A percentile compares a stretch with the other conserved stretches of the same genome.
Evolutionary conservation across 2,888 invertebrate genomes (phyloP).

Genomic region (Microctonus aethiopoides): DNA sequence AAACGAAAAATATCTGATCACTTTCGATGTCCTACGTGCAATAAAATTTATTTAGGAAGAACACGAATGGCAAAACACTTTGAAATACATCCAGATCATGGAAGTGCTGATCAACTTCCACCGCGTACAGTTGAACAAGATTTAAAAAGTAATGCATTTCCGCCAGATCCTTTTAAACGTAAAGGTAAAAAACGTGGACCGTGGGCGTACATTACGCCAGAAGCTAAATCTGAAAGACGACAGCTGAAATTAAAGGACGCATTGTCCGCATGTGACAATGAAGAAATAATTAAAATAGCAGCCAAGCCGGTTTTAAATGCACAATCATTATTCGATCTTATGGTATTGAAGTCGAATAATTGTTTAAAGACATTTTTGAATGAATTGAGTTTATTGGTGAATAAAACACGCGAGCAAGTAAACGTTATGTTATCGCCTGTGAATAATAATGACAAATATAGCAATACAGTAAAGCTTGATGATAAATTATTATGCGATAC

Average conservation of each 20-base stretch:
- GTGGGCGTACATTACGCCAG: slow-evolving; percentile 63
- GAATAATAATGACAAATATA: slow-evolving; percentile 43
- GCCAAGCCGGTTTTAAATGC: slow-evolving; percentile 61
- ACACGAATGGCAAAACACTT: slow-evolving; percentile 74
- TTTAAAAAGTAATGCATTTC: slow-evolving; percentile 46
- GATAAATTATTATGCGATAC: slow-evolving; percentile 56
- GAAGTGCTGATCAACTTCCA: slow-evolving; percentile 64
- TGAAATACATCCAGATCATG: slow-evolving; percentile 73
- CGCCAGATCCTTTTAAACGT: slow-evolving; percentile 54
- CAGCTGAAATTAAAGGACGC: slow-evolving; percentile 61
- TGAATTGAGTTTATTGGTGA: slow-evolving; percentile 58
- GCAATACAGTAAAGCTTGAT: slow-evolving; percentile 52
- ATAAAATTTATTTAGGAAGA: slow-evolving; percentile 74
- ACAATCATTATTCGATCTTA: slow-evolving; percentile 58
- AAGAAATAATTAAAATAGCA: slow-evolving; percentile 61
- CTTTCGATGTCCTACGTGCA: slow-evolving; percentile 74
- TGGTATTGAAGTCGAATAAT: slow-evolving; percentile 59
- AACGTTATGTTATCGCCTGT: slow-evolving; percentile 49
- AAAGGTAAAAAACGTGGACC: slow-evolving; percentile 64
- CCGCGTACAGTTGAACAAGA: slow-evolving; percentile 59
- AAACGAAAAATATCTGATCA: slow-evolving; percentile 69
- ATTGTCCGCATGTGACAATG: slow-evolving; percentile 59
- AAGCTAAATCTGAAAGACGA: slow-evolving; percentile 60
- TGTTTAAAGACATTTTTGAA: slow-evolving; percentile 56
- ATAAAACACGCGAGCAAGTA: slow-evolving; percentile 54